A percentile compares a stretch with the other conserved stretches of the same genome.
phyloP scores from a whole-genome alignment of 2,888 invertebrate genomes.

The Pristionchus exspectatus region DNA sequence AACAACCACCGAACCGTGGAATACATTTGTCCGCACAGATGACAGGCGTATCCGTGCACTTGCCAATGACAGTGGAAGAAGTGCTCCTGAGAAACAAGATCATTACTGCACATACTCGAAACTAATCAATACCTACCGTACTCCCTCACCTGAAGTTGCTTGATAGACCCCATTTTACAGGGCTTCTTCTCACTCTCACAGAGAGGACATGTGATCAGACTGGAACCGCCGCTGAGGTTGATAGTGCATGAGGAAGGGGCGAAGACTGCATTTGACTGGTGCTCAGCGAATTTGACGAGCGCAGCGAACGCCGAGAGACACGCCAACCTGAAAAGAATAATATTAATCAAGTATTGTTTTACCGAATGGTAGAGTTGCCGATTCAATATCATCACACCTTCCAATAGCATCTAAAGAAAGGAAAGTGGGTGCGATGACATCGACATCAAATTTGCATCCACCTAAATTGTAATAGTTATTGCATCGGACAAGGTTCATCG shows the following conservation, averaged over 20 bases:
- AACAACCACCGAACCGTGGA: not conserved
- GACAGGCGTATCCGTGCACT: conserved; percentile 50
- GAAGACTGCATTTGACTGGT: not conserved
- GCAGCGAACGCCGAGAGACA: not conserved
- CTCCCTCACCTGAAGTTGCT: not conserved
- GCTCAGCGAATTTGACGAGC: not conserved
- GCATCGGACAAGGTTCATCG: too few species aligned
- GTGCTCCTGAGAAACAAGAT: conserved; percentile 3
- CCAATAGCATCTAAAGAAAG: too few species aligned
- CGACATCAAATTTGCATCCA: too few species aligned
- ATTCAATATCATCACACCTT: too few species aligned
- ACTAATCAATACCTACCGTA: not conserved
- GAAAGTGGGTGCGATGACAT: too few species aligned
- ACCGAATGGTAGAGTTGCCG: too few species aligned
- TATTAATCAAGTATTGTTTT: not conserved
- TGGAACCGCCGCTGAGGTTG: not conserved
- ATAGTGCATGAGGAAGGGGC: not conserved
- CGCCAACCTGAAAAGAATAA: not conserved
- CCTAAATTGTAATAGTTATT: not conserved
- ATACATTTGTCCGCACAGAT: conserved; percentile 31
- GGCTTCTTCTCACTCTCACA: not conserved
- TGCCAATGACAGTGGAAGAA: conserved; percentile 40
- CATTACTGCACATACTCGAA: not conserved
- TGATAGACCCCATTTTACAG: not conserved
- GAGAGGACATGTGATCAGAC: not conserved